A percentile compares a stretch with the other conserved stretches of the same genome.
These are phyloP conservation scores for Thrips palmi DNA, from an alignment of 1,140 invertebrate species.

Conservation along the genomic window DNA sequence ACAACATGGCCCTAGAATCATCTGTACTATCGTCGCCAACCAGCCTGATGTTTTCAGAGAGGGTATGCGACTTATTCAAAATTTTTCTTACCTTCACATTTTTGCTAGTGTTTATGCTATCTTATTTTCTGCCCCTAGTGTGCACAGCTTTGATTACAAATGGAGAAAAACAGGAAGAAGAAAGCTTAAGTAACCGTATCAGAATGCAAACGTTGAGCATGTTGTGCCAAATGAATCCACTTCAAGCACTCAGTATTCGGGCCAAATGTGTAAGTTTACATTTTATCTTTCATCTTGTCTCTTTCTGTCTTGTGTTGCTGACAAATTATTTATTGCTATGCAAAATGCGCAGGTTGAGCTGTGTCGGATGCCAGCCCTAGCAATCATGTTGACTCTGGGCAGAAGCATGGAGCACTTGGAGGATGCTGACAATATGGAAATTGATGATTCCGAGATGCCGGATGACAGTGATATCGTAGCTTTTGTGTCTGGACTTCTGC, in stretches of 20 bases:
- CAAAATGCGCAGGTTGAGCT: constrained; percentile 40
- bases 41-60: constrained; percentile 85
- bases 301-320: constrained; percentile 8
- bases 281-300: constrained; percentile 6
- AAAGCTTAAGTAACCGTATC: constrained; percentile 43
- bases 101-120: constrained; percentile 9
- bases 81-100: not conserved
- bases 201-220: constrained; percentile 53
- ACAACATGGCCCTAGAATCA: constrained; percentile 73
- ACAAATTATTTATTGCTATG: constrained; percentile 8
- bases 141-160: constrained; percentile 66
- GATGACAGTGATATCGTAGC: constrained; percentile 39
- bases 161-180: constrained; percentile 78
- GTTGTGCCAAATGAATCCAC: constrained; percentile 80
- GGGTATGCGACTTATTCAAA: constrained; percentile 28
- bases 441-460: constrained; percentile 7
- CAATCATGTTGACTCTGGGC: constrained; percentile 57
- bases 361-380: constrained; percentile 73
- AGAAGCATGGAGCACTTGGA: constrained; percentile 9
- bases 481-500: constrained; percentile 75
- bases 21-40: constrained; percentile 78
- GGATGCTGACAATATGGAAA: constrained; percentile 2
- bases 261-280: constrained; percentile 45
- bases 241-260: constrained; percentile 60
- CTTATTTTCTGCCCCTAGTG: constrained; percentile 35